Evolutionary conservation across 2,888 invertebrate genomes (phyloP).

Genomic region (Panorpa germanica): DNA sequence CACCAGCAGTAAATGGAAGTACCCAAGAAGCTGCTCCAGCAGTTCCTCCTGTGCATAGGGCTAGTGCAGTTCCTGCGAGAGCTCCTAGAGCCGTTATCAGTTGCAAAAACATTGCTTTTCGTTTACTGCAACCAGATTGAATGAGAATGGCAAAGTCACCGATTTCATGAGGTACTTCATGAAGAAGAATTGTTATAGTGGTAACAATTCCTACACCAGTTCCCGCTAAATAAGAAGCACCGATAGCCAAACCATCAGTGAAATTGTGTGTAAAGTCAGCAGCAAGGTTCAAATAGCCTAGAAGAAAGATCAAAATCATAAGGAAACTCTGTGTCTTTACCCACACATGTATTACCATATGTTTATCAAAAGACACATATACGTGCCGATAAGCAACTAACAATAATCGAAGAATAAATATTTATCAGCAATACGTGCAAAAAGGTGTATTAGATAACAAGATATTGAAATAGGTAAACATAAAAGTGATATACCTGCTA

Average conservation of each 20-base stretch:
- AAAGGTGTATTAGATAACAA: no score
- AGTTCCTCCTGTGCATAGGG: slow-evolving; percentile 59
- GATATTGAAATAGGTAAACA: no score
- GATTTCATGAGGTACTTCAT: slow-evolving; percentile 99
- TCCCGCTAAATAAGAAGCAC: slow-evolving; percentile 90
- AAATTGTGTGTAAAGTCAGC: slow-evolving; percentile 99
- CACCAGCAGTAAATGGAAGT: slow-evolving; percentile 93
- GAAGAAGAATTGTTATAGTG: slow-evolving; percentile 87
- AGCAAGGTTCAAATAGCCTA: slow-evolving; percentile 92
- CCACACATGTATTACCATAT: no score
- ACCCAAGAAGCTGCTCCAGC: slow-evolving; percentile 70
- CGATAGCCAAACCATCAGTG: slow-evolving; percentile 97
- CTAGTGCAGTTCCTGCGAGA: slow-evolving; percentile 76
- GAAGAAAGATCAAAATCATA: no score
- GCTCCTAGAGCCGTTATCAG: slow-evolving; percentile 90
- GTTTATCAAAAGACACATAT: no score
- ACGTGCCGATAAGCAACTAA: no score
- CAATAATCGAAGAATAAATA: no score
- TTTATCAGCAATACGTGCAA: no score
- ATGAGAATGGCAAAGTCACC: slow-evolving; percentile 98
- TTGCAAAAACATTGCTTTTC: slow-evolving; percentile 89
- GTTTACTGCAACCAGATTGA: slow-evolving; percentile 87
- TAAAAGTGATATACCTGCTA: no score
- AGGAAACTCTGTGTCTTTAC: no score
- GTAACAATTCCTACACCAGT: slow-evolving; percentile 74